Conservation (phyloP, 2,797 vertebrate genomes). For the Peromyscus aztecus region DNA sequence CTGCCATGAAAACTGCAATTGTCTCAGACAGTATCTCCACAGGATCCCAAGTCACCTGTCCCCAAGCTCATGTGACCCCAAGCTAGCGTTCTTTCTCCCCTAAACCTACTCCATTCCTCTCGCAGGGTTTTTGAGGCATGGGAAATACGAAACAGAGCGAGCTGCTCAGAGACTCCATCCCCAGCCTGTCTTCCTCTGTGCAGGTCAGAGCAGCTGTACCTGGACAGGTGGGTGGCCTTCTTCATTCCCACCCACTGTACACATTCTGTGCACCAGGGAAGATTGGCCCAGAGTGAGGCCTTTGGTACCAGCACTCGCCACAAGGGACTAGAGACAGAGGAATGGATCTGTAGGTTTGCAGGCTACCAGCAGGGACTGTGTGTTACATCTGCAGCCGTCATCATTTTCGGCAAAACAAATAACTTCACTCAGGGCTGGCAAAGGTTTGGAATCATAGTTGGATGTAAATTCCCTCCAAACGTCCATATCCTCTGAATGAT, state of each 20-base stretch:
- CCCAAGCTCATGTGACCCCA: background rate
- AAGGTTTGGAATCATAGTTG: background rate
- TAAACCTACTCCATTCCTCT: background rate
- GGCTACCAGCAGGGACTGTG: background rate
- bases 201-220: too few relatives aligned
- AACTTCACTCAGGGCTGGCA: background rate
- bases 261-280: background rate
- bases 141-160: too few relatives aligned
- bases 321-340: accelerated
- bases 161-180: accelerated
- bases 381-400: accelerated
- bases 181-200: too few relatives aligned
- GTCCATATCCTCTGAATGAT: background rate
- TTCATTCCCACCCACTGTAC: background rate
- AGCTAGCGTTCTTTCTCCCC: too few relatives aligned
- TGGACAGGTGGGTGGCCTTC: background rate
- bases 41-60: background rate
- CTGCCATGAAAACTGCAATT: background rate
- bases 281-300: background rate
- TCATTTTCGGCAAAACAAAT: background rate
- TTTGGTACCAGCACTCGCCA: background rate
- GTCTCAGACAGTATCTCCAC: background rate
- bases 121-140: background rate
- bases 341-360: accelerated
- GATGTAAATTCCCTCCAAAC: background rate